Evolutionary conservation across 2,797 vertebrate genomes (phyloP), one percentile per base, ranked within the genome.

Genomic region (Melanogrammus aeglefinus): DNA sequence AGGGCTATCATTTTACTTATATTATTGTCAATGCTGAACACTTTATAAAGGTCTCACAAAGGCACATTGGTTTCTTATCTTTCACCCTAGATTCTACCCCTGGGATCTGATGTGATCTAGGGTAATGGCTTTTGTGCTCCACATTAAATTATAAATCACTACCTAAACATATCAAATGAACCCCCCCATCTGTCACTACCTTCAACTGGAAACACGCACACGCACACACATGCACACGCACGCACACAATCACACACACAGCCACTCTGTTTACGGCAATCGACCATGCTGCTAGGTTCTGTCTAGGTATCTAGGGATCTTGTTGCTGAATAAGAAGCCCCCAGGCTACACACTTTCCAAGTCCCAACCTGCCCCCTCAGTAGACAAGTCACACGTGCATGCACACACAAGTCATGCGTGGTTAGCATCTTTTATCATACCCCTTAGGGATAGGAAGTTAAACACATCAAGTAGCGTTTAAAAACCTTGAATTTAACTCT

Each of bases 141-240:
- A 24, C 57, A 63, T 0, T 21, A 6, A 63, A 63, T 21, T 21
- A 63, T 63, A 24, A n/a, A 63, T 63, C 57, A n/a, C 57, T 63
- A 69, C 63, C n/a, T 12, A 27, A 69, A 69, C 63, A 69, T 69
- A 69, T 69, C 63, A 12, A 27, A 69, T 69, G n/a, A 69, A 69
- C 63, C n/a, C n/a, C n/a, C 24, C 24, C 24, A 69, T 69, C 63
- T 69, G 63, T 69, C 63, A 10, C 57, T 69, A 27, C 63, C 63
- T 69, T 24, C 8, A 27, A 69, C 63, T 10, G 10, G n/a, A 63
- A 63, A 51, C 21, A 66, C 44, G 35, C 47, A 57, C 44, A 57
- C 75, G 69, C 18, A 63, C 44, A 76, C 31, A 63, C 47, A 63
- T 31, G 69, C 47, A 76, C 29, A n/a, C 29, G 24, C 47, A 66